Percentiles rank a stretch among this genome's conserved stretches.
Conservation (phyloP, 2,113 vertebrate species). For the Bubo bubo region DNA sequence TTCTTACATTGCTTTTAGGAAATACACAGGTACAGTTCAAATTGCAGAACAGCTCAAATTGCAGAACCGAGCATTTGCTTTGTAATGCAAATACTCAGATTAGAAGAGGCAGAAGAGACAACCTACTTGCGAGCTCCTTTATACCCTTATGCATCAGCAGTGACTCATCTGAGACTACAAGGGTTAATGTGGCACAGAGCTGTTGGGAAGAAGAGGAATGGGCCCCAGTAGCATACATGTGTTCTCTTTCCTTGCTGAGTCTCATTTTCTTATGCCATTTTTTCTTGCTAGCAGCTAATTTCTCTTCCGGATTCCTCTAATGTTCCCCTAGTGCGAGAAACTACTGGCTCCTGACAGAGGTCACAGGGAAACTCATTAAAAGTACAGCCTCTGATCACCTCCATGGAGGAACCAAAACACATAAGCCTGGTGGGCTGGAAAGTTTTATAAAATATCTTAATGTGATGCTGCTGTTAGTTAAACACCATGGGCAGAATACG, state of each 20-base stretch:
- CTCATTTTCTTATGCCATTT: not conserved
- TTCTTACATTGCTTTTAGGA: slow-evolving; percentile 1
- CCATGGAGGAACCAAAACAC: not conserved
- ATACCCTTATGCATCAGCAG: not conserved
- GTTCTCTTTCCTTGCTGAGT: not conserved
- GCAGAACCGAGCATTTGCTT: not conserved
- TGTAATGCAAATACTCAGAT: not conserved
- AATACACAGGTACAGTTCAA: not conserved
- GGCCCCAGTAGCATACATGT: not conserved
- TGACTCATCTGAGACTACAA: not conserved
- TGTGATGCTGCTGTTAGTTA: not conserved
- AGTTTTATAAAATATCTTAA: not conserved
- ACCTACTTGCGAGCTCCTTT: not conserved
- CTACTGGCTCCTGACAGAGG: not conserved
- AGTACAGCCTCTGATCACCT: not conserved
- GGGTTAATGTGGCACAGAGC: not conserved
- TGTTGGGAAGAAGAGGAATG: not conserved
- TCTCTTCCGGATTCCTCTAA: not conserved
- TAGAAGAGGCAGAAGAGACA: not conserved
- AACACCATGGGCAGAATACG: not conserved
- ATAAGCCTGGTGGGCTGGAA: not conserved
- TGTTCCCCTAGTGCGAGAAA: not conserved
- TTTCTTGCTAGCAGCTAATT: not conserved
- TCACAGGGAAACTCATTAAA: not conserved
- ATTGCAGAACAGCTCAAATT: not conserved